phyloP scores from a whole-genome alignment of 2,113 vertebrate genomes.

The Hyaena hyaena region DNA sequence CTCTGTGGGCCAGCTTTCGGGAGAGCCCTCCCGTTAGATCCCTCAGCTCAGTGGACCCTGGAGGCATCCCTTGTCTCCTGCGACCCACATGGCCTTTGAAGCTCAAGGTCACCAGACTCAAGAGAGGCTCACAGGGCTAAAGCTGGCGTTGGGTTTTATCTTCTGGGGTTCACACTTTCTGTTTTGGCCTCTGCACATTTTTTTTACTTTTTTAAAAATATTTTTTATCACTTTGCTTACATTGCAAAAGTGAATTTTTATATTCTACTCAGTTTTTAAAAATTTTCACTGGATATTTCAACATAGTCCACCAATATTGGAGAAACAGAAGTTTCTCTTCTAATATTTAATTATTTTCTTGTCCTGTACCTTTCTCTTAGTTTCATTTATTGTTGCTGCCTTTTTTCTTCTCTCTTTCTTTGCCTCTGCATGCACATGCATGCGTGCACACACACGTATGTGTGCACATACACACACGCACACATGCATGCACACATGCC shows the following conservation, averaged over 20 bases:
- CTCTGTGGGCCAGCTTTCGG: neutral
- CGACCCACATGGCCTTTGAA: accelerated
- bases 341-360: neutral
- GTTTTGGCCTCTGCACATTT: neutral
- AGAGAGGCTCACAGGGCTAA: neutral
- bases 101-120: neutral
- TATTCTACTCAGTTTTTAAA: neutral
- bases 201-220: neutral
- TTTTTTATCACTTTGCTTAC: neutral
- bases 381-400: neutral
- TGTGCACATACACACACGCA: too few relatives aligned
- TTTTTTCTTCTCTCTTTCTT: neutral
- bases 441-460: accelerated
- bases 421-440: neutral
- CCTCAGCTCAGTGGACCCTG: neutral
- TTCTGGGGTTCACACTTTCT: neutral
- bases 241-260: neutral
- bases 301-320: neutral
- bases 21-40: neutral
- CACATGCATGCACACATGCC: too few relatives aligned
- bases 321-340: neutral
- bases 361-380: neutral
- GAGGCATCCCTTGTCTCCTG: neutral
- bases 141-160: neutral
- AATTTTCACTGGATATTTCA: neutral